phyloP scores from a whole-genome alignment of 2,113 vertebrate genomes.

The Gopherus evgoodei region DNA sequence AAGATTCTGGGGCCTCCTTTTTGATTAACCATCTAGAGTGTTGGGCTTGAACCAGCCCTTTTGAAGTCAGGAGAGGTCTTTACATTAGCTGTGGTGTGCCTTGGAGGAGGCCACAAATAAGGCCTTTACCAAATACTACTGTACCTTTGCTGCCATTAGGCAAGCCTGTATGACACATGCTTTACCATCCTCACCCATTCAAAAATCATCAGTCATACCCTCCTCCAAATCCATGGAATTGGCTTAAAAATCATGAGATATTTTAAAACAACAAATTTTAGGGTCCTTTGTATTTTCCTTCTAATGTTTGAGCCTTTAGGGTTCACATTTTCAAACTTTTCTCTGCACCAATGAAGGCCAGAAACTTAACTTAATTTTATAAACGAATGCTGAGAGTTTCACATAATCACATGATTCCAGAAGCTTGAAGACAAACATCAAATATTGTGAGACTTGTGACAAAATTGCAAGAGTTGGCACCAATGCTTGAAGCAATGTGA shows the following conservation, averaged over 20 bases:
- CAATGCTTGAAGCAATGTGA: neutral
- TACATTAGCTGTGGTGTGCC: neutral
- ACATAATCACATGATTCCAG: neutral
- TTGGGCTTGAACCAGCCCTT: neutral
- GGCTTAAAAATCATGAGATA: neutral
- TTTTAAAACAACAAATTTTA: neutral
- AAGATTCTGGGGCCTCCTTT: neutral
- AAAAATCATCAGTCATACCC: neutral
- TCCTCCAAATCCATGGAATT: neutral
- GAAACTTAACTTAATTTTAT: rapidly evolving
- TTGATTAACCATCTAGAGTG: neutral
- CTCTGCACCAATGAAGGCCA: rapidly evolving
- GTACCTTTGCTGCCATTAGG: rapidly evolving
- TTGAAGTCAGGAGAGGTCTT: neutral
- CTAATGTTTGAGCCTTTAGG: neutral
- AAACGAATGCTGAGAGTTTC: neutral
- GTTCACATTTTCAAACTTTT: neutral
- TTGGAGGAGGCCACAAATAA: neutral
- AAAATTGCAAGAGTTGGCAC: neutral
- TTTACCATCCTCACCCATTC: neutral
- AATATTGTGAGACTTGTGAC: neutral
- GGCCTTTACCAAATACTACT: neutral
- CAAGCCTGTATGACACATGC: neutral
- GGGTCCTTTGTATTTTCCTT: neutral
- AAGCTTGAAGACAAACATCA: neutral